Evolutionary conservation across 1,140 invertebrate species (phyloP).

Genomic region (Holotrichia oblita): DNA sequence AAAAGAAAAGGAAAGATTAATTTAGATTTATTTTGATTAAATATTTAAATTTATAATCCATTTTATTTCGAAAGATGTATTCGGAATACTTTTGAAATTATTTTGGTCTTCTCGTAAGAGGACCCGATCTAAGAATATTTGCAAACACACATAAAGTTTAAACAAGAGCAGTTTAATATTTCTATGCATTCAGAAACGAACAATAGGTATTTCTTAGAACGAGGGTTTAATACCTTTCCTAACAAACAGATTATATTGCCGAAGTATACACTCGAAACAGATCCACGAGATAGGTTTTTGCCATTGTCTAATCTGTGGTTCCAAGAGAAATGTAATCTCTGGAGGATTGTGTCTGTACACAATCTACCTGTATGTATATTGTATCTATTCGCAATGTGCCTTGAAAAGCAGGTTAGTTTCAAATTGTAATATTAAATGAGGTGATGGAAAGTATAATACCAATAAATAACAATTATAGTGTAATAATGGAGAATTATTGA

Average conservation of each 20-base stretch:
- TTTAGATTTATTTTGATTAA: too few species aligned
- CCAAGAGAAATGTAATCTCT: not conserved
- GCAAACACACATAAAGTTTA: too few species aligned
- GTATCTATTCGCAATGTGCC: not conserved
- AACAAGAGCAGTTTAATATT: not conserved
- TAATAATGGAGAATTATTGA: not conserved
- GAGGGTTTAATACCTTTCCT: not conserved
- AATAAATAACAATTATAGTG: not conserved
- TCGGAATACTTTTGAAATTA: too few species aligned
- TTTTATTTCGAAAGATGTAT: too few species aligned
- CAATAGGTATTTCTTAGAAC: not conserved
- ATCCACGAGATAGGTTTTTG: not conserved
- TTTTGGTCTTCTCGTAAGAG: too few species aligned
- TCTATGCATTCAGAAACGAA: not conserved
- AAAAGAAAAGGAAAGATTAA: constrained; percentile 43
- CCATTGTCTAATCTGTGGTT: not conserved
- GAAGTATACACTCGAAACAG: not conserved
- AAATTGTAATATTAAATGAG: not conserved
- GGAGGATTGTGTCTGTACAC: not conserved
- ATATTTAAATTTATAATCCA: too few species aligned
- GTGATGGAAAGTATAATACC: not conserved
- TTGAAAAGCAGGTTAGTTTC: not conserved
- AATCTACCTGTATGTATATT: not conserved
- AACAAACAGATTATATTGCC: constrained; percentile 22
- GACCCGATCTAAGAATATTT: too few species aligned